These are phyloP conservation scores for Hanleya hanleyi DNA, from an alignment of 2,888 invertebrate genomes.

Conservation along the genomic window DNA sequence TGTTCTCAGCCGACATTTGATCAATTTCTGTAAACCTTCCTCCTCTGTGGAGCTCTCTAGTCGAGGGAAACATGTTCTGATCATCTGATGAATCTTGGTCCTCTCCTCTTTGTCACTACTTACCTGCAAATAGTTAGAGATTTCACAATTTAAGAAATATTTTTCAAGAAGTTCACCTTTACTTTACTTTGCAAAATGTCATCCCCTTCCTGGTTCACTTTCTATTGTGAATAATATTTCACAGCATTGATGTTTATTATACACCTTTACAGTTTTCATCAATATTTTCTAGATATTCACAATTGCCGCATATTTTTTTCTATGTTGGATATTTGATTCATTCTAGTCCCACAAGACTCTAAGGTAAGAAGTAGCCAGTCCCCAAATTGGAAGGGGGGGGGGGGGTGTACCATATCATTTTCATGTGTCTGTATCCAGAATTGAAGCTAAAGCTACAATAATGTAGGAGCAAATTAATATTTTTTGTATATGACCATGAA, in stretches of 20 bases:
- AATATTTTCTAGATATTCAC: background rate
- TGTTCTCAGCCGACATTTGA: slow-evolving; percentile 41
- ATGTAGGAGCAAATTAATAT: no score
- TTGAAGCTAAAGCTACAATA: no score
- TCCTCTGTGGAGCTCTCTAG: slow-evolving; percentile 51
- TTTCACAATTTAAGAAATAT: background rate
- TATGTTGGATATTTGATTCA: no score
- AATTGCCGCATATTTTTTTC: no score
- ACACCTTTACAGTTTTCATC: background rate
- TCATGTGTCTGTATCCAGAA: no score
- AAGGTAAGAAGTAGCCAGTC: no score
- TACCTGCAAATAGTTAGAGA: slow-evolving; percentile 49
- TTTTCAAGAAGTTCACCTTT: background rate
- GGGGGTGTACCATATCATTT: no score
- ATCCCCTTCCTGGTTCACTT: background rate
- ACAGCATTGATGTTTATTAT: background rate
- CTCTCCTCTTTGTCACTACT: slow-evolving; percentile 60
- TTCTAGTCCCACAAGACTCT: no score
- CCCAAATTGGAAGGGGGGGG: no score
- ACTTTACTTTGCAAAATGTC: background rate
- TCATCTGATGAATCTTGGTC: slow-evolving; percentile 71
- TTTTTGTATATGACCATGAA: no score
- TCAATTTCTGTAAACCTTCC: slow-evolving; percentile 52
- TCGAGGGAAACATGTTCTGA: slow-evolving; percentile 80
- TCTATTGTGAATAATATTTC: background rate